A percentile compares a stretch with the other conserved stretches of the same genome.
These are phyloP conservation scores for Meriones psammophilus DNA, from an alignment of 2,797 vertebrate species.

Conservation along the genomic window DNA sequence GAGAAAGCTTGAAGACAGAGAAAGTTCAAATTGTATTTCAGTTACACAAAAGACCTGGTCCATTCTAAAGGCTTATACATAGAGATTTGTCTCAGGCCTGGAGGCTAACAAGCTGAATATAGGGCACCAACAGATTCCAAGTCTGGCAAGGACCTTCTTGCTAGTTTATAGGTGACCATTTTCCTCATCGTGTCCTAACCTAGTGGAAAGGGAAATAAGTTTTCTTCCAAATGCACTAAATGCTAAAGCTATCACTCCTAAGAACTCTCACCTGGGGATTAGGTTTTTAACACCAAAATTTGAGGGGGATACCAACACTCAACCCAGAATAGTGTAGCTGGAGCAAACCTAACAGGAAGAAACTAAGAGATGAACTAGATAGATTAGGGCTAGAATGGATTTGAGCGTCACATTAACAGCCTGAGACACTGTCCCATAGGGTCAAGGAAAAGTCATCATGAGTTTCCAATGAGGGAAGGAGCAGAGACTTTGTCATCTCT, in stretches of 20 bases:
- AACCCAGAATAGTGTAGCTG: not conserved
- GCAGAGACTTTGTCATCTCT: not conserved
- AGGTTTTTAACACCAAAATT: not conserved
- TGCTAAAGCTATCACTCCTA: not conserved
- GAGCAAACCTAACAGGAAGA: not conserved
- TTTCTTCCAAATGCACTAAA: not conserved
- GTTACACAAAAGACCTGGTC: not conserved
- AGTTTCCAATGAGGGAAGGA: not conserved
- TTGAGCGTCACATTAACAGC: not conserved
- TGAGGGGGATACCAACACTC: not conserved
- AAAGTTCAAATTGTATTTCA: not conserved
- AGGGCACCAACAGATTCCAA: not conserved
- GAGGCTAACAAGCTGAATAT: not conserved
- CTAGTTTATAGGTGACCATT: not conserved
- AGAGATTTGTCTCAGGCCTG: not conserved
- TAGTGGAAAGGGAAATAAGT: not conserved
- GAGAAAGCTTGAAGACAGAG: conserved; percentile 6
- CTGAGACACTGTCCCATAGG: not conserved
- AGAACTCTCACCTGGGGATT: not conserved
- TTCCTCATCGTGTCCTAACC: not conserved
- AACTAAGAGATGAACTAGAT: not conserved
- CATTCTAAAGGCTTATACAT: not conserved
- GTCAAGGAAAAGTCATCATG: not conserved
- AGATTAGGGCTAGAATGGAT: not conserved
- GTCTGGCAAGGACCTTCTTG: not conserved